These are phyloP conservation scores for Sphenopsis melanotis DNA, from an alignment of 2,797 vertebrate species.

Conservation along the genomic window DNA sequence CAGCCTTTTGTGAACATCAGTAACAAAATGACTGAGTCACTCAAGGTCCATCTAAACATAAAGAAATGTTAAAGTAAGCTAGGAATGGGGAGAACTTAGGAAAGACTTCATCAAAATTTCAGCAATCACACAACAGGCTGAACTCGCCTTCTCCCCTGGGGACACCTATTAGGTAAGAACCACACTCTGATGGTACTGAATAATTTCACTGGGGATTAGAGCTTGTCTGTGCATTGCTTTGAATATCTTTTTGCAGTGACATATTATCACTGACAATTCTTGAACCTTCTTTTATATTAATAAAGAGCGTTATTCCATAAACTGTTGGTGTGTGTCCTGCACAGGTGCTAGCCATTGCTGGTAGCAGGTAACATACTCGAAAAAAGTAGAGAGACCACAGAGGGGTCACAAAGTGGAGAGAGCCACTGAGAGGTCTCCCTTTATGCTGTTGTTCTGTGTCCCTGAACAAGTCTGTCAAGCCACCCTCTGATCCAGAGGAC, in stretches of 20 bases:
- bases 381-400: neutral
- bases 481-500: rapidly evolving
- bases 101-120: neutral
- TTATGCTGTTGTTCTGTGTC: neutral
- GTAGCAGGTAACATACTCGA: rapidly evolving
- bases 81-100: neutral
- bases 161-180: rapidly evolving
- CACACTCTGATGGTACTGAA: rapidly evolving
- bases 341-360: neutral
- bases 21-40: neutral
- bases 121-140: no score
- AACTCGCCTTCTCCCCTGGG: rapidly evolving
- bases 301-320: rapidly evolving
- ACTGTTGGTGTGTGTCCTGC: neutral
- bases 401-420: no score
- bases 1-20: neutral
- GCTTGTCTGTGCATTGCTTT: neutral
- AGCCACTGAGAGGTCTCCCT: no score
- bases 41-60: neutral
- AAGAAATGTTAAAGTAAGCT: neutral
- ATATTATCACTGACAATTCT: neutral
- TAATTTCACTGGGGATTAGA: neutral
- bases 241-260: neutral
- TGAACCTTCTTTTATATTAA: neutral
- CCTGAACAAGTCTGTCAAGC: neutral